A percentile compares a stretch with the other conserved stretches of the same genome.
These are phyloP conservation scores for Molossus molossus DNA, from an alignment of 2,797 vertebrate species.

Conservation along the genomic window DNA sequence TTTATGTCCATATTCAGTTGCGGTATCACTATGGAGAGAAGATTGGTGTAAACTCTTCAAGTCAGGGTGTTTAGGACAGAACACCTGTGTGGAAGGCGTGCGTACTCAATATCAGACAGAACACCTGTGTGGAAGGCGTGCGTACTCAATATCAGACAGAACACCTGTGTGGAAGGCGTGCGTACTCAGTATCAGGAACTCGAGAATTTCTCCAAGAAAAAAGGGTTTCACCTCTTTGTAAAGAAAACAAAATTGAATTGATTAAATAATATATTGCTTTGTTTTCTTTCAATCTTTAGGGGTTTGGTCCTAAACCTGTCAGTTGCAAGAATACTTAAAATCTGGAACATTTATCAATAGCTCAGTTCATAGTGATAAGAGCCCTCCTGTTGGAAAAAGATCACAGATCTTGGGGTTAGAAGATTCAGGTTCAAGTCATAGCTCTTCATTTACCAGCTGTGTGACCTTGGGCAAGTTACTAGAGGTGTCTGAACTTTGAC, in stretches of 20 bases:
- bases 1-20: constrained; percentile 46
- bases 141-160: not conserved
- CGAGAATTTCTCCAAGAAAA: constrained; percentile 2
- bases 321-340: not conserved
- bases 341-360: not conserved
- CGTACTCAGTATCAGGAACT: not conserved
- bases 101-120: not conserved
- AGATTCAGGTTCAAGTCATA: not conserved
- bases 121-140: not conserved
- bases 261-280: not conserved
- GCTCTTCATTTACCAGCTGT: not conserved
- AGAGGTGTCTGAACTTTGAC: not conserved
- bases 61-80: constrained; percentile 44
- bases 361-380: not conserved
- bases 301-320: not conserved
- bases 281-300: not conserved
- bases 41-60: constrained; percentile 68
- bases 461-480: not conserved
- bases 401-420: not conserved
- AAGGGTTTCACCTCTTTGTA: not conserved
- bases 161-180: no score
- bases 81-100: not conserved
- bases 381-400: not conserved
- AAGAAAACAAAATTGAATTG: not conserved
- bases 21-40: constrained; percentile 56